Percentiles rank a stretch among this genome's conserved stretches.
Evolutionary conservation across 2,888 invertebrate species (phyloP).

Genomic region (Oxyteleia sp.): DNA sequence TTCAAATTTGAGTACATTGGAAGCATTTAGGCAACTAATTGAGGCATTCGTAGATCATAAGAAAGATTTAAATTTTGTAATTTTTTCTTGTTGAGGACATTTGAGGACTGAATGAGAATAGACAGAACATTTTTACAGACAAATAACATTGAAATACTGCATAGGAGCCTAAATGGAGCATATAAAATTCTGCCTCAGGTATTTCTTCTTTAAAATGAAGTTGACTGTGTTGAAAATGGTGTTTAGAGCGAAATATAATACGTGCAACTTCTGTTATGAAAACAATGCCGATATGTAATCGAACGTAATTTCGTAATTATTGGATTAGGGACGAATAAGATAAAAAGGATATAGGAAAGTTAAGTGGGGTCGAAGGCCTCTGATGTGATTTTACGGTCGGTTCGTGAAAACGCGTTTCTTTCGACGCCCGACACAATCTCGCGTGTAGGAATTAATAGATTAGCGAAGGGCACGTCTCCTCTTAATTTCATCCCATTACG

Average conservation of each 20-base stretch:
- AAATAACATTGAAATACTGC: no score
- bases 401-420: slow-evolving; percentile 82
- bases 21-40: no score
- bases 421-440: slow-evolving; percentile 83
- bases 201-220: background rate
- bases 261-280: slow-evolving; percentile 16
- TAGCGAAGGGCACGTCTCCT: slow-evolving; percentile 86
- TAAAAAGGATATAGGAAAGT: slow-evolving; percentile 49
- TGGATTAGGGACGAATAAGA: slow-evolving; percentile 43
- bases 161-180: no score
- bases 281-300: slow-evolving; percentile 40
- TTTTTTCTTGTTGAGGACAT: no score
- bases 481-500: slow-evolving; percentile 86
- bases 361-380: slow-evolving; percentile 75
- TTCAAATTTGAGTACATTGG: no score
- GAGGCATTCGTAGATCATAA: no score
- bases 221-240: background rate
- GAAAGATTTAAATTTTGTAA: no score
- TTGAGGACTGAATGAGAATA: no score
- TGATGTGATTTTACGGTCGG: slow-evolving; percentile 72
- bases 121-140: no score
- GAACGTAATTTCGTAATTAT: slow-evolving; percentile 53
- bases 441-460: slow-evolving; percentile 85
- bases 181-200: no score
- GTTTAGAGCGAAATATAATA: background rate